Evolutionary conservation across 2,113 vertebrate genomes (phyloP).

Genomic region (Mastomys natalensis): DNA sequence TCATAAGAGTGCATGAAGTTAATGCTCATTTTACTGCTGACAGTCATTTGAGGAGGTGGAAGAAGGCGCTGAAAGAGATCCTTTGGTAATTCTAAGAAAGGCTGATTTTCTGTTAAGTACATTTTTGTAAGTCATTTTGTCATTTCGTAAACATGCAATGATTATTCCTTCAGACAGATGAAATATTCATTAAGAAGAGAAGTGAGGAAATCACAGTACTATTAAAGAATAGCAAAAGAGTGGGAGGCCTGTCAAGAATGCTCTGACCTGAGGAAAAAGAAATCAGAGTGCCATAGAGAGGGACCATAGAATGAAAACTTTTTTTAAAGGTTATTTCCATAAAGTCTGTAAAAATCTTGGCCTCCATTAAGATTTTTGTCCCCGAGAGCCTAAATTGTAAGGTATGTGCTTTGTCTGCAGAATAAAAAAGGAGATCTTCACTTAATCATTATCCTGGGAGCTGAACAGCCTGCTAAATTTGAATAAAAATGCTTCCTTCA

Average conservation of each 20-base stretch:
- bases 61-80: slow-evolving; percentile 36
- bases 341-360: slow-evolving; percentile 79
- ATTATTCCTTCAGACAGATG: slow-evolving; percentile 76
- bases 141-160: slow-evolving; percentile 80
- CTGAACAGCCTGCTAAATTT: slow-evolving; percentile 75
- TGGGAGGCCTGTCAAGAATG: slow-evolving; percentile 74
- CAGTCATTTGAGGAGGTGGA: slow-evolving; percentile 54
- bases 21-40: slow-evolving; percentile 64
- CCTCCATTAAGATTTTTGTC: slow-evolving; percentile 80
- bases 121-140: slow-evolving; percentile 80
- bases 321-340: slow-evolving; percentile 82
- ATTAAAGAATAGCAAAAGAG: slow-evolving; percentile 75
- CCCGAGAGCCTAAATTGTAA: slow-evolving; percentile 72
- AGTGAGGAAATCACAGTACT: slow-evolving; percentile 74
- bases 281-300: slow-evolving; percentile 74
- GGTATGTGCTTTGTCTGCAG: slow-evolving; percentile 81
- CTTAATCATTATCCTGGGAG: slow-evolving; percentile 78
- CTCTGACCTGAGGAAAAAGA: slow-evolving; percentile 74
- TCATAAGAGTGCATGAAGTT: slow-evolving; percentile 28
- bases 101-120: slow-evolving; percentile 67
- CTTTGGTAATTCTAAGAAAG: slow-evolving; percentile 69
- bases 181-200: slow-evolving; percentile 75
- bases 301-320: slow-evolving; percentile 75
- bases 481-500: slow-evolving; percentile 77
- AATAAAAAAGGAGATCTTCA: slow-evolving; percentile 74